phyloP scores from a whole-genome alignment of 2,113 vertebrate genomes.

The Cephalopterus ornatus region DNA sequence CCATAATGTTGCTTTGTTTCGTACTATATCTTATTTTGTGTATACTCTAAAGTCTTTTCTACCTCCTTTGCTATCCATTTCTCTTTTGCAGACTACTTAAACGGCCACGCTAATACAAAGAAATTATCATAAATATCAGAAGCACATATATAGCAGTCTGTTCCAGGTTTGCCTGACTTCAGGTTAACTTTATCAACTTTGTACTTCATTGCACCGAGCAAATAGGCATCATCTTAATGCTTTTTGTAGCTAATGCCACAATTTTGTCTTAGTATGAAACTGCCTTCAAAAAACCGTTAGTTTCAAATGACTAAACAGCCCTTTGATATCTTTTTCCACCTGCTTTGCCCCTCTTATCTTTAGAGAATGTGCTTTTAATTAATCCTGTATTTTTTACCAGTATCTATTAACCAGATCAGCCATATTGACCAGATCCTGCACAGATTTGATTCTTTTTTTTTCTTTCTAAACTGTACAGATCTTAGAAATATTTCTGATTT shows the following conservation, averaged over 20 bases:
- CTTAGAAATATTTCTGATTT: neutral
- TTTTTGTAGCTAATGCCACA: neutral
- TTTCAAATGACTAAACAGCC: neutral
- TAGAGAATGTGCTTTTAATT: neutral
- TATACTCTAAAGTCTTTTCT: neutral
- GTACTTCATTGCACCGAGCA: neutral
- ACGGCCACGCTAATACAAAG: neutral
- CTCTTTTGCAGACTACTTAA: neutral
- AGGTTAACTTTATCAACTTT: neutral
- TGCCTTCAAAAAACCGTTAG: neutral
- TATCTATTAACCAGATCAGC: neutral
- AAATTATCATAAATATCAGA: neutral
- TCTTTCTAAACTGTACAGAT: neutral
- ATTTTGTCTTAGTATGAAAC: neutral
- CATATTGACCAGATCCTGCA: neutral
- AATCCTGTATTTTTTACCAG: neutral
- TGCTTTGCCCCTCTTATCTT: neutral
- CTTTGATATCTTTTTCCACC: neutral
- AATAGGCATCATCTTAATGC: neutral
- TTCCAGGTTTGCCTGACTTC: neutral
- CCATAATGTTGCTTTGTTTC: neutral
- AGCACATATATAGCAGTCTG: neutral
- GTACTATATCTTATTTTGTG: neutral
- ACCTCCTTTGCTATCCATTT: neutral
- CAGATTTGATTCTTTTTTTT: neutral